Percentiles rank a stretch among this genome's conserved stretches.
phyloP scores from a whole-genome alignment of 2,113 vertebrate species.

The Eulacestoma nigropectus region DNA sequence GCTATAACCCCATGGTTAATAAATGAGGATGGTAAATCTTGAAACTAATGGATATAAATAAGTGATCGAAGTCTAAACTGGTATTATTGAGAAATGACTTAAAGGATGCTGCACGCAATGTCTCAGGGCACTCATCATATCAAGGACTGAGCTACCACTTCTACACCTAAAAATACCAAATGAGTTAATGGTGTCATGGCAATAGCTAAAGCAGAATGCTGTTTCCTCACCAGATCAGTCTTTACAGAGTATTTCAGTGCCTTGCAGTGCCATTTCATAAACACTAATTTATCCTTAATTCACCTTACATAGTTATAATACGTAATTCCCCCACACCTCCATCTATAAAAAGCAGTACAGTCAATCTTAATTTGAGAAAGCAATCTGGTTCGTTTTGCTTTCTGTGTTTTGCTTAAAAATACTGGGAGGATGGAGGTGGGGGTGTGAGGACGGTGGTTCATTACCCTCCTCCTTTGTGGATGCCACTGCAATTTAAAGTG shows the following conservation, averaged over 20 bases:
- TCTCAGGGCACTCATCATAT: not conserved
- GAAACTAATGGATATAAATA: not conserved
- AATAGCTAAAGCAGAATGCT: not conserved
- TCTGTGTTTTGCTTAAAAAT: not conserved
- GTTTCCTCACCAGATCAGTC: not conserved
- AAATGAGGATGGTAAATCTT: not conserved
- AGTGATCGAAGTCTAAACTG: not conserved
- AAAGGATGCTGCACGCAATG: not conserved
- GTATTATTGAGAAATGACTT: not conserved
- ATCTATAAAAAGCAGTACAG: not conserved
- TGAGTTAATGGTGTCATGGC: not conserved
- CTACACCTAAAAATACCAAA: not conserved
- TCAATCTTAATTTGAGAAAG: not conserved
- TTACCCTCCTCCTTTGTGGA: not conserved
- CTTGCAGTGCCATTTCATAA: not conserved
- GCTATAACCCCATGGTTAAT: not conserved
- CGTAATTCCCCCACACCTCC: not conserved
- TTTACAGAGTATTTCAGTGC: not conserved
- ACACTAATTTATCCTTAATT: conserved; percentile 7
- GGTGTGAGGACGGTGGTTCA: not conserved
- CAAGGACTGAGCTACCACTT: not conserved
- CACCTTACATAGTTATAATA: not conserved
- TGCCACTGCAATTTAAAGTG: not conserved
- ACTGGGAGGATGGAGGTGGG: not conserved
- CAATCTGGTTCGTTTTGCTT: not conserved